Percentiles rank a stretch among this genome's conserved stretches.
phyloP scores from a whole-genome alignment of 2,888 invertebrate species.

The Oscheius onirici region DNA sequence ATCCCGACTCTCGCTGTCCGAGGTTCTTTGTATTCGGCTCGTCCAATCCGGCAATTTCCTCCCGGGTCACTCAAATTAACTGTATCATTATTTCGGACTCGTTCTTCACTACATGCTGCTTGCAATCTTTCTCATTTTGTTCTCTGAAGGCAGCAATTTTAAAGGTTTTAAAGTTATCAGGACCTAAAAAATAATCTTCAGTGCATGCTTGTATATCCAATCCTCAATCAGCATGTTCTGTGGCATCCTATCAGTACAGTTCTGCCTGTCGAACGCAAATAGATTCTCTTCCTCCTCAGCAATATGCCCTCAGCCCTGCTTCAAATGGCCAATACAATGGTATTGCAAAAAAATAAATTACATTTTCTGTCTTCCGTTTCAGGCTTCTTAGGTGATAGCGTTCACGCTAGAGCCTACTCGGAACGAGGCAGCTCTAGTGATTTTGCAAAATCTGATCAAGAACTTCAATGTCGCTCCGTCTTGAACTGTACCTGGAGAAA shows the following conservation, averaged over 20 bases:
- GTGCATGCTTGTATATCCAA: constrained; percentile 48
- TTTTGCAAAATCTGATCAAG: constrained; percentile 47
- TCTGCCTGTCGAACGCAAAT: constrained; percentile 40
- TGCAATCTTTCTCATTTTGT: constrained; percentile 28
- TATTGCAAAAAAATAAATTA: background rate
- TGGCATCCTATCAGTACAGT: constrained; percentile 47
- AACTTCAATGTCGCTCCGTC: constrained; percentile 45
- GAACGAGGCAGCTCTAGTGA: constrained; percentile 40
- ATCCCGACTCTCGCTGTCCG: constrained; percentile 27
- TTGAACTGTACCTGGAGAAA: constrained; percentile 56
- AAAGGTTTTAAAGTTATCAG: background rate
- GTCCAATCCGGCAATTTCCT: constrained; percentile 28
- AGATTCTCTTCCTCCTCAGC: constrained; percentile 21
- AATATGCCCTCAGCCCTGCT: background rate
- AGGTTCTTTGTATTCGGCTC: constrained; percentile 28
- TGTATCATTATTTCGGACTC: constrained; percentile 28
- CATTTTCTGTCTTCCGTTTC: background rate
- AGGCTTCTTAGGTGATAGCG: constrained; percentile 54
- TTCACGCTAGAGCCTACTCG: constrained; percentile 53
- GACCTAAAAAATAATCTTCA: background rate
- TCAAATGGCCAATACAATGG: constrained; percentile 6
- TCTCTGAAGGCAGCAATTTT: constrained; percentile 7
- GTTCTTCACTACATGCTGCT: constrained; percentile 19
- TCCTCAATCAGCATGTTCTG: constrained; percentile 49
- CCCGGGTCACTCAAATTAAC: constrained; percentile 32